These are phyloP conservation scores for Mythimna lalbum DNA, from an alignment of 2,888 invertebrate genomes.

Conservation along the genomic window DNA sequence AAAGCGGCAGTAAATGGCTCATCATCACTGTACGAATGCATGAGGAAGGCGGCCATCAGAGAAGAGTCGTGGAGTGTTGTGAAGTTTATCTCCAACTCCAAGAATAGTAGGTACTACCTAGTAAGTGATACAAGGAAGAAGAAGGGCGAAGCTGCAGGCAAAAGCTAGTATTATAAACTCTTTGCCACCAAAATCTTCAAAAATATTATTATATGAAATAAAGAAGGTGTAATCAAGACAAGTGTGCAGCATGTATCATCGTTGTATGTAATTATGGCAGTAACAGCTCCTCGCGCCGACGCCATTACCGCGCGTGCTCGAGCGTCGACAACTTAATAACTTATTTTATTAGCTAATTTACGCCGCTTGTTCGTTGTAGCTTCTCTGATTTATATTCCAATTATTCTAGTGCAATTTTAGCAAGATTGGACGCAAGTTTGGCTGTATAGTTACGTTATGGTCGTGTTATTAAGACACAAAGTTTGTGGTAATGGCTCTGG, in stretches of 20 bases:
- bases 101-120: no score
- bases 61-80: no score
- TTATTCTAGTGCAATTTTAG: conserved; percentile 35
- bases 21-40: no score
- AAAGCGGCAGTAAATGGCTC: no score
- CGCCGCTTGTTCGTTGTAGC: conserved; percentile 31
- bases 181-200: no score
- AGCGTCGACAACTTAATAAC: conserved; percentile 42
- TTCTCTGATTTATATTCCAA: conserved; percentile 44
- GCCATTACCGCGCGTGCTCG: conserved; percentile 27
- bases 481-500: neutral
- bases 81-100: no score
- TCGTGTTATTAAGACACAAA: conserved; percentile 1
- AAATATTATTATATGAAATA: neutral
- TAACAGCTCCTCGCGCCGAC: conserved; percentile 12
- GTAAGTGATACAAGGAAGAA: no score
- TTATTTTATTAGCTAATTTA: conserved; percentile 55
- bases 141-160: no score
- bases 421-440: conserved; percentile 14
- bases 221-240: conserved; percentile 24
- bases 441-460: neutral
- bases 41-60: no score
- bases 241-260: conserved; percentile 36
- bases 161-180: no score
- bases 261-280: conserved; percentile 39